phyloP scores from a whole-genome alignment of 2,797 vertebrate genomes.

The Anabacerthia variegaticeps region DNA sequence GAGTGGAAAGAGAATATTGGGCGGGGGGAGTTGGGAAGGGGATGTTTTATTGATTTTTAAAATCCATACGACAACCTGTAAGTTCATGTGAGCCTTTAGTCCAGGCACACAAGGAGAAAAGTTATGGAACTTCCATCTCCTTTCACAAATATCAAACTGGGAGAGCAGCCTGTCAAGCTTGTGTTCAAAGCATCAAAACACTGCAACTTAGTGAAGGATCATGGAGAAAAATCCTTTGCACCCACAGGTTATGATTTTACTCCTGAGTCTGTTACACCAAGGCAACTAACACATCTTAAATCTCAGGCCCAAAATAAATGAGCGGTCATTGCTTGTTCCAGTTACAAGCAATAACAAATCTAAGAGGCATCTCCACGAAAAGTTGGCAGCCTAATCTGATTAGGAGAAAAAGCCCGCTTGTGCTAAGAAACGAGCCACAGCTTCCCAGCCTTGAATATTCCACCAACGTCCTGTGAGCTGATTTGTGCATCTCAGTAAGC shows the following conservation, averaged over 20 bases:
- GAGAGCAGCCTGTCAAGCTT: not conserved
- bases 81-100: not conserved
- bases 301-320: not conserved
- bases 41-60: not conserved
- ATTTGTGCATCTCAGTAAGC: not conserved
- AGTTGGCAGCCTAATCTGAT: not conserved
- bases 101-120: not conserved
- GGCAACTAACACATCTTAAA: not conserved
- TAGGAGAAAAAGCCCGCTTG: not conserved
- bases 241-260: not conserved
- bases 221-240: not conserved
- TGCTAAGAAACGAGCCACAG: not conserved
- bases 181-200: not conserved
- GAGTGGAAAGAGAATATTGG: not conserved
- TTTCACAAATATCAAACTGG: not conserved
- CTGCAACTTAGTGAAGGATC: not conserved
- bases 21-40: not conserved
- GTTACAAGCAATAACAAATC: not conserved
- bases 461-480: not conserved
- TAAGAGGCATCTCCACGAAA: not conserved
- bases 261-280: not conserved
- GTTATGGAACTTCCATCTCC: not conserved
- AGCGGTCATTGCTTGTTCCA: not conserved
- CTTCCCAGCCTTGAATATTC: not conserved
- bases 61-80: not conserved